Base-by-base conservation (phyloP, 2,888 invertebrate species). In the Tinea pellionella region DNA sequence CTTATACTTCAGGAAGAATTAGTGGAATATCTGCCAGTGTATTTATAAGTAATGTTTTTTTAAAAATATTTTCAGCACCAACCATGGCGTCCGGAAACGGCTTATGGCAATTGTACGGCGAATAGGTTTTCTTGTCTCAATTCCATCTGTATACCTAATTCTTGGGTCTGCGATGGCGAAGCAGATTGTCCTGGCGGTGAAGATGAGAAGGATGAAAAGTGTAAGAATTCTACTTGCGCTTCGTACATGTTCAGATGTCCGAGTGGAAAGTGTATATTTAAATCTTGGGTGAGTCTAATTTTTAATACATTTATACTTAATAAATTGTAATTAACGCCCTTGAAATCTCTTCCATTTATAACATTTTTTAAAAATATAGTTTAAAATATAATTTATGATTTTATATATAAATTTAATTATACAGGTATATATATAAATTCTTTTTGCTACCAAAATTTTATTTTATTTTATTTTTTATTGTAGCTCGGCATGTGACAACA, bases 141-240 rank as follows among this genome's bases (percentile, higher is more conserved):
- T 62, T 73, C 71, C 15, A 71, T 37, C 1, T 37, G 95, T 67
- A 92, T 95, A 61, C 93, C 94, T 53, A 87, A 88, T 67, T 90
- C 92, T 15, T 94, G 94, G 91, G 90, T 91, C 43, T 97, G 96
- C 78, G 96, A 96, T 77, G 92, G 92, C 8, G 92, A 93, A 66
- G 77, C 86, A n/a, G 96, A 97, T 75, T 96, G 96, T 68, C 76
- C 80, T 0, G 90, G 90, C 63, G 90, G 89, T 0, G 92, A 93
- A 29, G 96, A 96, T 71, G 96, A 96, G 76, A 71, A 68, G 0
- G 89, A 90, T 61, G 77, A 78, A 0, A 70, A 71, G 32, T 96
- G 96, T 68, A 88, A 83, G n/a, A 83, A 88, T 59, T 86, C 89
- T 0, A 89, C 89, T 0, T 95, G 95, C 67, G 89, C 89, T n/a